Base-by-base conservation (phyloP, 2,113 vertebrate genomes). In the Pongo abelii region DNA sequence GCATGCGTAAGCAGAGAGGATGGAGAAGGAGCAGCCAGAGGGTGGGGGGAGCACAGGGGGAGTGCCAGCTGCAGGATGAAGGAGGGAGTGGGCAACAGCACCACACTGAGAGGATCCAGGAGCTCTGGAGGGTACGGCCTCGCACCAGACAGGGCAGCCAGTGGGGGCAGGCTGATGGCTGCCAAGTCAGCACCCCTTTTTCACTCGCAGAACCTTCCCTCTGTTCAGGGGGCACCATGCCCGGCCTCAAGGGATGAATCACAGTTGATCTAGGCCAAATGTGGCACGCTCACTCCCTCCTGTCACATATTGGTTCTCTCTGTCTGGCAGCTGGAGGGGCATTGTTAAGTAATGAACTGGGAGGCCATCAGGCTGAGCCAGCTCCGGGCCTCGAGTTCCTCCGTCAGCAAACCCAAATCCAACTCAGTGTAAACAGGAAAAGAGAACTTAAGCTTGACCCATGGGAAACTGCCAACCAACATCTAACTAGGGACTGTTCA, bases 71-170 rank as follows among this genome's bases (percentile, higher is more conserved):
- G 46, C 79, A 59, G 80, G 61, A 32, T 0, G n/a, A 35, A 69
- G 67, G 50, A 17, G 16, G 48, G 25, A 22, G 22, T 30, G 64
- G 69, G 6, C 18, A 35, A 5, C 5, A 32, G 69, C 25, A 20
- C 5, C 0, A 10, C 12, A 1, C 3, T 11, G 57, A 50, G 55
- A 17, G 5, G 8, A 43, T 16, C 18, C 4, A 27, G 57, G 35
- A 2, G 8, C 35, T 30, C 17, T 40, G 35, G 25, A 50, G n/a
- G 77, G 61, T 25, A 14, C 2, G 35, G 2, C 52, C 52, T 46
- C 20, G 46, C 90, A 18, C 14, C 22, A 14, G 23, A 48, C 25
- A 30, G 40, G 20, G 32, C 22, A 6, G 67, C 52, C 7, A 7
- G 8, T 32, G 4, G 1, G 16, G 32, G 52, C 30, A 38, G 67